Percentiles rank a stretch among this genome's conserved stretches.
These are phyloP conservation scores for Saguinus midas DNA, from an alignment of 2,113 vertebrate species.

Conservation along the genomic window DNA sequence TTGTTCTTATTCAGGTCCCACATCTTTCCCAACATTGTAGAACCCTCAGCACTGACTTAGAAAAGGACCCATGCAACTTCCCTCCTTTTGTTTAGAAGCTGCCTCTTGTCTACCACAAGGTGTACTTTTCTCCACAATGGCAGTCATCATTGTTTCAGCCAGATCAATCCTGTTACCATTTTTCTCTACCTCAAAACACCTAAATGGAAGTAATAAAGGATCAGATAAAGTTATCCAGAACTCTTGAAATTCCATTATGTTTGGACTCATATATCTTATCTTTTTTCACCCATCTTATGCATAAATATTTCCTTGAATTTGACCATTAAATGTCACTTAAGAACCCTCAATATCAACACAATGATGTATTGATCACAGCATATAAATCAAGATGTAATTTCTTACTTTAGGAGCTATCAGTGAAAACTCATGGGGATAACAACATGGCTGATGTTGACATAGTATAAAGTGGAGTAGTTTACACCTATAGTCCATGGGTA, in stretches of 20 bases:
- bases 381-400: background rate
- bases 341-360: background rate
- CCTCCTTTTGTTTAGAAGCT: background rate
- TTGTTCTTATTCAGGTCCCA: background rate
- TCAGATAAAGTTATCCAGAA: background rate
- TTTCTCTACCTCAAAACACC: background rate
- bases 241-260: background rate
- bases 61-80: background rate
- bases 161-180: background rate
- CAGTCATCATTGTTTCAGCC: background rate
- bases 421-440: background rate
- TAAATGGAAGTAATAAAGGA: background rate
- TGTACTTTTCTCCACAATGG: background rate
- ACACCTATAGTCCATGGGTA: fast-evolving
- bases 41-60: background rate
- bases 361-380: background rate
- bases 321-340: background rate
- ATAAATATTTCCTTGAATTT: background rate
- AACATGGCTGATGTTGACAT: background rate
- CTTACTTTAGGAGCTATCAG: background rate
- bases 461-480: background rate
- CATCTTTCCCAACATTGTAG: background rate
- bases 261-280: background rate
- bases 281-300: background rate
- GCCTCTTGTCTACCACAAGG: background rate